phyloP scores from a whole-genome alignment of 2,888 invertebrate species.

The Clanis bilineata region DNA sequence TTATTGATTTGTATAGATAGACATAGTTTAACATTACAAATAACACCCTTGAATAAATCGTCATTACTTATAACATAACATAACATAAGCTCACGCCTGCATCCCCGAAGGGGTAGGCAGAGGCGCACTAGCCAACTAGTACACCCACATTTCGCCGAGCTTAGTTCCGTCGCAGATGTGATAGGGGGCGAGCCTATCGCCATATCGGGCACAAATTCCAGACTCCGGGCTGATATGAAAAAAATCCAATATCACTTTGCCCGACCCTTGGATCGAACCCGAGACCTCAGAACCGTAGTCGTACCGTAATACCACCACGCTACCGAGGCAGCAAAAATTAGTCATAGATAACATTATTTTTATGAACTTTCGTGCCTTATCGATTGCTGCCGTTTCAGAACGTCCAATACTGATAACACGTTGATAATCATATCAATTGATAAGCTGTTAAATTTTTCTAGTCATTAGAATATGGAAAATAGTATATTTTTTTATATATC shows the following conservation, averaged over 20 bases:
- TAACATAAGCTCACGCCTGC: background rate
- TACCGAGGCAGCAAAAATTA: background rate
- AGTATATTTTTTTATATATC: too few relatives aligned
- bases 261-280: too few relatives aligned
- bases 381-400: background rate
- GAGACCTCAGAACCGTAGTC: too few relatives aligned
- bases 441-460: background rate
- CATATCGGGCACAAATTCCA: too few relatives aligned
- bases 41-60: too few relatives aligned
- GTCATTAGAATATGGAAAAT: background rate
- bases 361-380: slow-evolving; percentile 4
- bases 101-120: background rate
- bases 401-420: background rate
- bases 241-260: too few relatives aligned
- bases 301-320: background rate
- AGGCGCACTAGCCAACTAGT: too few relatives aligned
- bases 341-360: background rate
- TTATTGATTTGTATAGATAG: too few relatives aligned
- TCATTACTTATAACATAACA: too few relatives aligned
- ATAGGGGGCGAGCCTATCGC: too few relatives aligned
- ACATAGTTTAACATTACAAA: too few relatives aligned
- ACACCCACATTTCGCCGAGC: background rate
- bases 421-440: background rate
- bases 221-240: too few relatives aligned
- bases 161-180: background rate